Percentiles rank a stretch among this genome's conserved stretches.
These are phyloP conservation scores for Pseudomyrmex sp. DNA, from an alignment of 1,140 invertebrate genomes.

Conservation along the genomic window DNA sequence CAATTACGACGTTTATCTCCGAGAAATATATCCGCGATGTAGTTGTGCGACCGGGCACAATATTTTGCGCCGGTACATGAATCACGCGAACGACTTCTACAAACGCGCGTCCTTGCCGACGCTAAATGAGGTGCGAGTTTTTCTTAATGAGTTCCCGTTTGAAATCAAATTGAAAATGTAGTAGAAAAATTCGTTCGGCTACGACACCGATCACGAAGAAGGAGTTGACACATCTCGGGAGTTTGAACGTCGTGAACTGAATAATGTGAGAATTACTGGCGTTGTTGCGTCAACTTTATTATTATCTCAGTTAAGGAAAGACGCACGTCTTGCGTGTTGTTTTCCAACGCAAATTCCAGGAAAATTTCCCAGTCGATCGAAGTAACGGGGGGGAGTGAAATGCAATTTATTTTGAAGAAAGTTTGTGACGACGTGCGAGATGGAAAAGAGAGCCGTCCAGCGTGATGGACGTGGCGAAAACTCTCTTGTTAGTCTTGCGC, in stretches of 20 bases:
- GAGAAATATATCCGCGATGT: background rate
- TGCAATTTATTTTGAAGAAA: background rate
- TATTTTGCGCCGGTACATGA: background rate
- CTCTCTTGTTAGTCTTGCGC: slow-evolving; percentile 50
- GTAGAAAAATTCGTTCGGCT: background rate
- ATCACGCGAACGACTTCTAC: slow-evolving; percentile 6
- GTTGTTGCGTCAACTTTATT: no score
- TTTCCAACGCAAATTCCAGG: background rate
- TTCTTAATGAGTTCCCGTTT: background rate
- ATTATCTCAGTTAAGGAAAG: no score
- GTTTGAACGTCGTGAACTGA: no score
- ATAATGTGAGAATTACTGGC: no score
- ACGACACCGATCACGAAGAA: background rate
- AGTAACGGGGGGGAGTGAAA: background rate
- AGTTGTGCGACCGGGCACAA: background rate
- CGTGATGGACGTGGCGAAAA: slow-evolving; percentile 12
- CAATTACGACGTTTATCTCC: background rate
- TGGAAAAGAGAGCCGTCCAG: background rate
- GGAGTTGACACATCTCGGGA: background rate
- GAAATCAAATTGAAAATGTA: background rate
- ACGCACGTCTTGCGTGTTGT: no score
- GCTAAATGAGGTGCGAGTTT: background rate
- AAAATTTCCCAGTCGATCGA: background rate
- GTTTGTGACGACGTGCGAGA: background rate
- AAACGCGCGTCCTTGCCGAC: background rate